Base-by-base conservation (phyloP, 2,113 vertebrate genomes). In the Xenopus borealis region DNA sequence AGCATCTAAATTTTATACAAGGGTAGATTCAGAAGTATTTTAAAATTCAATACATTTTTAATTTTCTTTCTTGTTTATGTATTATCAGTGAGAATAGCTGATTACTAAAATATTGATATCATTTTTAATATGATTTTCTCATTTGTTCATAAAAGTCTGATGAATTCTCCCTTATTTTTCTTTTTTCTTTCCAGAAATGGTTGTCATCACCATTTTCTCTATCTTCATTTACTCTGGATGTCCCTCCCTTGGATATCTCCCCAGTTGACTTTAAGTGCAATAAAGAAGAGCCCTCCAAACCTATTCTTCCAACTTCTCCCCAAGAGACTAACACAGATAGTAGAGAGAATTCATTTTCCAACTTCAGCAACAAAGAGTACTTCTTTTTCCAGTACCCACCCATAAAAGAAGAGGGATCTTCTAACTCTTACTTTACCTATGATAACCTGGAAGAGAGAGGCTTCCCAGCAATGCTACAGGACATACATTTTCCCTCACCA, bases 291-390 rank as follows among this genome's bases (percentile, higher is more conserved):
- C 67, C 80, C 61, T 85, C 84, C 53, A 81, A 79, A 67, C 52
- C 79, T 9, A 12, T 69, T 50, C 62, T 1, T 16, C n/a, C 80
- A 3, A 61, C 65, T 2, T 45, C 81, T 18, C 30, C 62, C 0
- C 0, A 3, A 23, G 73, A 75, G 9, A 9, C 1, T 17, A 13
- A 10, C 12, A 62, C 45, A 23, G 85, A 84, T 57, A 85, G 82
- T 52, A 86, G 85, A 0, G 79, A 83, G n/a, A 82, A 84, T 18
- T 91, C 90, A 0, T 75, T 81, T 62, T 82, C 87, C 79, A 92
- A 91, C 80, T 91, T 91, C 79, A 88, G 83, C 75, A 92, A 93
- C 75, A 87, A 90, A 77, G 92, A 90, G 57, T 93, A 93, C 73
- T 93, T 93, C 82, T 91, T 90, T 76, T 92, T 92, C 79, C 89